Base-by-base conservation (phyloP, 2,797 vertebrate species). In the Rhynchonycteris naso region DNA sequence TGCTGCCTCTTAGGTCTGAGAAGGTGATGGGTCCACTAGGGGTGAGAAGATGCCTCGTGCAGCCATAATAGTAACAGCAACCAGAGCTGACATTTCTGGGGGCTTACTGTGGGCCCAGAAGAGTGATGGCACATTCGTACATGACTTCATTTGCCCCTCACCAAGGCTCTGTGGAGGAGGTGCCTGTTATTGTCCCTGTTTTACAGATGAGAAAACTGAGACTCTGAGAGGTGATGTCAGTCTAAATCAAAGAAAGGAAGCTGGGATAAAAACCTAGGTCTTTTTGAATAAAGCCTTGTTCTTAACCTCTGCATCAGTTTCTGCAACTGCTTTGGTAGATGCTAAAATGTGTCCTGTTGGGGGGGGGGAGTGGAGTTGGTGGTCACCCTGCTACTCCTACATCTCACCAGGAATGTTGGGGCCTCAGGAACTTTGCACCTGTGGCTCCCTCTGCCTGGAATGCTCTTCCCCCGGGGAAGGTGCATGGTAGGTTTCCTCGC, bases 71-170 rank as follows among this genome's bases (percentile, higher is more conserved):
- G 18, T 28, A 14, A 10, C 3, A 0, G 24, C 4, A 14, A 12
- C 3, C 18, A 43, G 50, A 68, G 47, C 43, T 18, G 47, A 12
- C 21, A 28, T 4, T 50, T n/a, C 5, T 4, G 68, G 63, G 63
- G 13, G 61, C 24, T 61, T 7, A 0, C 54, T 2, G 0, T 0
- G 28, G 61, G 21, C 68, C 63, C 22, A 33, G 16, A 69, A 38
- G 33, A 13, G 74, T n/a, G 58, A 35, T 54, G 69, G 24, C 38
- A 10, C 15, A 8, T 12, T 5, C 18, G 0, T 0, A 0, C 2
- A 8, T 26, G 22, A 50, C 38, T 38, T 38, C 15, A 2, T 2
- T 22, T 33, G 59, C 30, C 4, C 75, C 50, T 50, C 30, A 1
- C 19, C 2, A 0, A 16, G 35, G 43, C 79, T 75, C 47, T 43